Conservation (phyloP, 2,113 vertebrate species). For the Amia ocellicauda region DNA sequence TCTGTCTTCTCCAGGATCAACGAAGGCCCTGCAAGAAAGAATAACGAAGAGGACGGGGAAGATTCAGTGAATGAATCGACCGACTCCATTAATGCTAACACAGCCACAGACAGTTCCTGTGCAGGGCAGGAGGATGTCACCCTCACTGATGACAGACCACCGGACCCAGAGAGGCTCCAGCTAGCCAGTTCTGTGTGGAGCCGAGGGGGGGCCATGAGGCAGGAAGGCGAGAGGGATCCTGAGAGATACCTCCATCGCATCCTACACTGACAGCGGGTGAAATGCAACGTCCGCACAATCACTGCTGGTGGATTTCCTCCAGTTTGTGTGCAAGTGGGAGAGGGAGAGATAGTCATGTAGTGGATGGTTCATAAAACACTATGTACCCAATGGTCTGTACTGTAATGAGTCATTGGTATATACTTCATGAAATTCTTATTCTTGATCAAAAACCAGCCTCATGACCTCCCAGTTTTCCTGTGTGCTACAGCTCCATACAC, state of each 20-base stretch:
- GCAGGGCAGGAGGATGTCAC: constrained; percentile 8
- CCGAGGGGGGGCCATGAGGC: constrained; percentile 3
- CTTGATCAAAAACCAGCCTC: too few species aligned
- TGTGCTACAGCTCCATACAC: too few species aligned
- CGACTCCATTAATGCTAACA: background rate
- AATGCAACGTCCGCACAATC: background rate
- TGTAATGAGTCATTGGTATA: too few species aligned
- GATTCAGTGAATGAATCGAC: background rate
- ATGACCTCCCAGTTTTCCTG: too few species aligned
- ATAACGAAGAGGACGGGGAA: background rate
- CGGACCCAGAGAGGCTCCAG: background rate
- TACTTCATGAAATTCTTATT: too few species aligned
- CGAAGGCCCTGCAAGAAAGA: constrained; percentile 27
- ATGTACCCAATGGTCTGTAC: too few species aligned
- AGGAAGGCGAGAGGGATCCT: constrained; percentile 39
- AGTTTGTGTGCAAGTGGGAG: too few species aligned
- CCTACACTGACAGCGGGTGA: constrained; percentile 40
- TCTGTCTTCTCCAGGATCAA: constrained; percentile 39
- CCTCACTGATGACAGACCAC: constrained; percentile 29
- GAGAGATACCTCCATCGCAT: constrained; percentile 61
- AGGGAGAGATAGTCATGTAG: too few species aligned
- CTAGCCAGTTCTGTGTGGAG: background rate
- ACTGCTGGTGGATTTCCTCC: too few species aligned
- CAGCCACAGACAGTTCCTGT: background rate
- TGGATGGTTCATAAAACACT: too few species aligned